Evolutionary conservation across 2,888 invertebrate species (phyloP).

Genomic region (Campoplex capitator): DNA sequence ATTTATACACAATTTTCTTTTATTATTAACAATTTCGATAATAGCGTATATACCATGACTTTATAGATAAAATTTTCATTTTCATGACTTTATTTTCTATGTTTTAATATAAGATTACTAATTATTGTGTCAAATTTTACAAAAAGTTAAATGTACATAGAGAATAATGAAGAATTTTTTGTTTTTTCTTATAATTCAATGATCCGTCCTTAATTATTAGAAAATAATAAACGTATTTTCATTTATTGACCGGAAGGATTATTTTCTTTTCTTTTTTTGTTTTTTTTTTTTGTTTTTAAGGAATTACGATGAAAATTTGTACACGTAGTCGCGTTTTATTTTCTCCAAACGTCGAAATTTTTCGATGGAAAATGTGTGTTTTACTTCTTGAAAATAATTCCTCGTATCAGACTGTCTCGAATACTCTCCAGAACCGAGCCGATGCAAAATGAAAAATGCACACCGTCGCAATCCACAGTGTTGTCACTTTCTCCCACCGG

Average conservation of each 20-base stretch:
- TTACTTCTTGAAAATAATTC: conserved; percentile 88
- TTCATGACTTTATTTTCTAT: not conserved
- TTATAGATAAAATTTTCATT: not conserved
- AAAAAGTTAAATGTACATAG: conserved; percentile 45
- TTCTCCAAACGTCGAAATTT: not conserved
- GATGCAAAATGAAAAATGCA: conserved; percentile 91
- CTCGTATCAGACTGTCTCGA: conserved; percentile 91
- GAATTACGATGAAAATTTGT: conserved; percentile 53
- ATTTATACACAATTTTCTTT: conserved; percentile 51
- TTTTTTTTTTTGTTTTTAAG: conserved; percentile 8
- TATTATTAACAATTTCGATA: conserved; percentile 25
- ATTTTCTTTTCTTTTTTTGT: not conserved
- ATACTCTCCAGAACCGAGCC: conserved; percentile 90
- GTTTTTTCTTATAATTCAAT: not conserved
- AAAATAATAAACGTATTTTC: conserved; percentile 25
- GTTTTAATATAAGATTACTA: not conserved
- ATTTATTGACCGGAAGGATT: not conserved
- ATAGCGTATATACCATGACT: conserved; percentile 21
- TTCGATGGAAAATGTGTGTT: not conserved
- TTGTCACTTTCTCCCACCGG: conserved; percentile 91
- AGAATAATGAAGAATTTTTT: conserved; percentile 38
- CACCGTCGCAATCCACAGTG: conserved; percentile 89
- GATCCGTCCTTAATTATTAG: not conserved
- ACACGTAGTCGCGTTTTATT: conserved; percentile 45
- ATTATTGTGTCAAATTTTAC: conserved; percentile 34